These are phyloP conservation scores for Trichonephila inaurata DNA, from an alignment of 1,140 invertebrate species.

Conservation along the genomic window DNA sequence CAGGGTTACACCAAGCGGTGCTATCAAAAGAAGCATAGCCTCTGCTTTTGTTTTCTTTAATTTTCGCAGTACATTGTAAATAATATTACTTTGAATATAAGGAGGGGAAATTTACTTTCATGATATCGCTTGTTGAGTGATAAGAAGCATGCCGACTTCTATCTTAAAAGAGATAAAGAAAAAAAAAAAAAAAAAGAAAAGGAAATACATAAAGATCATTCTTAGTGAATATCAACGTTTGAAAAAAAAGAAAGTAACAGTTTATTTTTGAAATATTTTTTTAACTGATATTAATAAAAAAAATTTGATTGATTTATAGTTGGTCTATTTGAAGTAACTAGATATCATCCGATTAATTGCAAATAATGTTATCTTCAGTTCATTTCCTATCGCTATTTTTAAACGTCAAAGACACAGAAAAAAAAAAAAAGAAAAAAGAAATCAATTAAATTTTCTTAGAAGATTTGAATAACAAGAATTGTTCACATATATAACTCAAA, in stretches of 20 bases:
- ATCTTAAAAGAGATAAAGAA: not conserved
- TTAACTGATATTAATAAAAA: no score
- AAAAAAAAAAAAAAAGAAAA: no score
- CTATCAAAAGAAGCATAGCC: not conserved
- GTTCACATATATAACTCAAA: no score
- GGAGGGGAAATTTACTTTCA: not conserved
- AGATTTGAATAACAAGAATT: no score
- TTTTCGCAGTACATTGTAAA: not conserved
- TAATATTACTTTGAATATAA: constrained; percentile 23
- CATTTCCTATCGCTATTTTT: no score
- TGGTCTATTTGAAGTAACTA: no score
- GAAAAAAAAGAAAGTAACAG: not conserved
- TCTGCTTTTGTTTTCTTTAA: not conserved
- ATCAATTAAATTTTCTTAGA: no score
- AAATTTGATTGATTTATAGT: no score
- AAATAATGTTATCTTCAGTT: no score
- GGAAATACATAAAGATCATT: not conserved
- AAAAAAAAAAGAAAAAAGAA: no score
- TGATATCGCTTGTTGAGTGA: constrained; percentile 5
- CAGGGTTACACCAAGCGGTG: not conserved
- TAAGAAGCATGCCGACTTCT: not conserved
- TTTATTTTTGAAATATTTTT: not conserved
- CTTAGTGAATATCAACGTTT: not conserved
- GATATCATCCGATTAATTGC: no score
- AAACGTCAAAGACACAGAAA: no score